A percentile compares a stretch with the other conserved stretches of the same genome.
Conservation (phyloP, 2,113 vertebrate species). For the Boulengeromyrus knoepffleri region DNA sequence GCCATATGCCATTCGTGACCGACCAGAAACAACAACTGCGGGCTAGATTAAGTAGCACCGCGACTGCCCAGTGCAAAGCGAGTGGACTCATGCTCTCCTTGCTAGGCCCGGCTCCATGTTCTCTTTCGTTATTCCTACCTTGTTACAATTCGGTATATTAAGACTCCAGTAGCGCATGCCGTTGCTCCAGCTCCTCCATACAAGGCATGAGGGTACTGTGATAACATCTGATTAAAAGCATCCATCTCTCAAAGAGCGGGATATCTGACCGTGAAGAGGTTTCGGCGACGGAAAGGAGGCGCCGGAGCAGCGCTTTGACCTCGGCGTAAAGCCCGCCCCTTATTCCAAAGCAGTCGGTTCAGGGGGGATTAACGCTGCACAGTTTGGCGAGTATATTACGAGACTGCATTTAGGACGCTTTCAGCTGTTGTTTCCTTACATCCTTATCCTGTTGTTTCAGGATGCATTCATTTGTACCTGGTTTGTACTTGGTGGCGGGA, state of each 20-base stretch:
- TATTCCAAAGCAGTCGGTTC: background rate
- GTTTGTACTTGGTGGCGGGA: background rate
- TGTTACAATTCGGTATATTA: conserved; percentile 71
- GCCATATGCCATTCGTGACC: background rate
- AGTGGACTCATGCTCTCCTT: background rate
- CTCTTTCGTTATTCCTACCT: conserved; percentile 57
- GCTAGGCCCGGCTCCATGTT: background rate
- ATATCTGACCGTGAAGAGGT: background rate
- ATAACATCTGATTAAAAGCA: conserved; percentile 54
- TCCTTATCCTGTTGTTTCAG: background rate
- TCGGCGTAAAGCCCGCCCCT: background rate
- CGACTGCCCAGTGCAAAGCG: background rate
- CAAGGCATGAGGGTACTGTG: conserved; percentile 60
- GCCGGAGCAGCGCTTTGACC: background rate
- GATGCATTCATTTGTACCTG: background rate
- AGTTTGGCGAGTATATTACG: background rate
- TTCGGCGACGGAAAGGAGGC: background rate
- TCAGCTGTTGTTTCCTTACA: background rate
- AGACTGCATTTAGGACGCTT: background rate
- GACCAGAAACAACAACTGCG: background rate
- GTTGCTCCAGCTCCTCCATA: conserved; percentile 73
- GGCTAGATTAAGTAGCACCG: background rate
- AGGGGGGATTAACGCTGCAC: background rate
- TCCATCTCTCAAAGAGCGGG: conserved; percentile 58
- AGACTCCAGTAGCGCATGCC: conserved; percentile 66